Evolutionary conservation across 1,140 invertebrate species (phyloP).

Genomic region (Anthonomus grandis): DNA sequence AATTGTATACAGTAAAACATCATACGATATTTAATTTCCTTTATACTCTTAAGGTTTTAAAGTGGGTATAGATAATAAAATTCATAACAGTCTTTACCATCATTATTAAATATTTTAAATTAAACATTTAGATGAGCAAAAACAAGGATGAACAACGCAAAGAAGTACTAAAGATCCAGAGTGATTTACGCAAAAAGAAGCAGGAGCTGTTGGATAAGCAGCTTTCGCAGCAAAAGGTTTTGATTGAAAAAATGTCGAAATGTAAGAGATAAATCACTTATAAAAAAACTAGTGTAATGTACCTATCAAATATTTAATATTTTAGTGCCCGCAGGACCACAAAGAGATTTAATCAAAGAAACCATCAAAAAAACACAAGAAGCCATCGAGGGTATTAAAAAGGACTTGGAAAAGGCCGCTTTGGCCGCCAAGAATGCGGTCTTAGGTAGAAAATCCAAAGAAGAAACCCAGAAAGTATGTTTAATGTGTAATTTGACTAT

Average conservation of each 20-base stretch:
- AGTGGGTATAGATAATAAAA: too few species aligned
- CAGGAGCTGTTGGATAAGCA: conserved; percentile 77
- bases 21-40: too few species aligned
- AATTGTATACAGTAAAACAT: too few species aligned
- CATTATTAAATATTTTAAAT: too few species aligned
- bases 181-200: conserved; percentile 71
- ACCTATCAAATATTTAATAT: too few species aligned
- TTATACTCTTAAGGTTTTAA: too few species aligned
- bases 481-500: conserved; percentile 8
- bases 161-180: conserved; percentile 67
- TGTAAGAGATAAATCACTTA: conserved; percentile 48
- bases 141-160: conserved; percentile 65
- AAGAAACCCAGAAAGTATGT: conserved; percentile 43
- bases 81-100: too few species aligned
- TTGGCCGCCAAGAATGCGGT: conserved; percentile 26
- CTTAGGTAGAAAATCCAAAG: conserved; percentile 52
- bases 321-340: conserved; percentile 54
- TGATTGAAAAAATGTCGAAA: conserved; percentile 72
- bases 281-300: neutral
- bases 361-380: conserved; percentile 74
- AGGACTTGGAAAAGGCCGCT: conserved; percentile 53
- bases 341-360: conserved; percentile 64
- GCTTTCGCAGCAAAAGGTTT: conserved; percentile 69
- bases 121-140: conserved; percentile 57
- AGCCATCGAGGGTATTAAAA: conserved; percentile 73